Evolutionary conservation across 2,113 vertebrate genomes (phyloP), one percentile per base, ranked within the genome.

Genomic region (Tiliqua scincoides): DNA sequence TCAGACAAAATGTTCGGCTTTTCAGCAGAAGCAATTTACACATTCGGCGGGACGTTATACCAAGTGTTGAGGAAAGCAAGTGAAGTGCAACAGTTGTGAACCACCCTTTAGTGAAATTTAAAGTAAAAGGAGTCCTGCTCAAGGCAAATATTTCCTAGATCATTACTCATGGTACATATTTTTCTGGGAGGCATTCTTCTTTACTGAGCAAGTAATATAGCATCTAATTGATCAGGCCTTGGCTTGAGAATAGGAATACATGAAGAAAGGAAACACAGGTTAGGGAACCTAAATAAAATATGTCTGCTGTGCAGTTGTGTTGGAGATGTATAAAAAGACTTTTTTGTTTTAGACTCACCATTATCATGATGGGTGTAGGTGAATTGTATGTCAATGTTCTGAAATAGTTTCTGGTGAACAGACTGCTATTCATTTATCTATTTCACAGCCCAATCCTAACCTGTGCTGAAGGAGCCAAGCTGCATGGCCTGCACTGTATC

Each of bases 401-500:
- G 79, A 86, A 12, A 43, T 79, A 76, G 65, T 79, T 68, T 85
- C 71, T 84, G 63, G 68, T 76, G 77, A 76, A 74, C 59, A 87
- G 82, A 62, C 12, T 61, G 67, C 27, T 88, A 82, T 86, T 76
- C 87, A 90, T 92, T 85, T 91, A 30, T 23, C 63, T 61, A 63
- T n/a, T 2, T 77, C 9, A 61, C n/a, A n/a, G n/a, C n/a, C n/a
- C n/a, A n/a, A n/a, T n/a, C n/a, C n/a, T n/a, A n/a, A n/a, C n/a
- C n/a, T n/a, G n/a, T n/a, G n/a, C n/a, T n/a, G n/a, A n/a, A n/a
- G n/a, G n/a, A n/a, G n/a, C n/a, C n/a, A n/a, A n/a, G n/a, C n/a
- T n/a, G n/a, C n/a, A n/a, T n/a, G n/a, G n/a, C n/a, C n/a, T n/a
- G n/a, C n/a, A n/a, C n/a, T n/a, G n/a, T n/a, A n/a, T n/a, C n/a